These are phyloP conservation scores for Epinephelus coioides DNA, from an alignment of 2,797 vertebrate genomes.

Conservation along the genomic window DNA sequence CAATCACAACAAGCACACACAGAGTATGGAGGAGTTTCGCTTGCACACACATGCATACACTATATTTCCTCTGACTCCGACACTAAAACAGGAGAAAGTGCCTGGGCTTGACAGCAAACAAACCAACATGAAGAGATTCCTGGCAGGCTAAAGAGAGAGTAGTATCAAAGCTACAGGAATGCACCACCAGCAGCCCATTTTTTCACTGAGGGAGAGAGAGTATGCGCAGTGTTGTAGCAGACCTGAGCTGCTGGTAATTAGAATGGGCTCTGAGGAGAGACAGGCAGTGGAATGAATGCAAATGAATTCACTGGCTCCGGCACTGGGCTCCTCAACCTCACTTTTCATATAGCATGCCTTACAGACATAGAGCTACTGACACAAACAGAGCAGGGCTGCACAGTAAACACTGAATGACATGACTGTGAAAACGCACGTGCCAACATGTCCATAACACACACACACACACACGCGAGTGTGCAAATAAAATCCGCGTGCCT, in stretches of 20 bases:
- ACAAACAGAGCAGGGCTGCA: slow-evolving; percentile 65
- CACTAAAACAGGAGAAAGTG: slow-evolving; percentile 69
- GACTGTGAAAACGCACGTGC: slow-evolving; percentile 50
- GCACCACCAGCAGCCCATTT: slow-evolving; percentile 72
- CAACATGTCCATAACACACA: slow-evolving; percentile 17
- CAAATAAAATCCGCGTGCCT: slow-evolving; percentile 52
- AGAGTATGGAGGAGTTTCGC: slow-evolving; percentile 45
- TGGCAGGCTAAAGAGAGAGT: slow-evolving; percentile 75
- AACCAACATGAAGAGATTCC: slow-evolving; percentile 74
- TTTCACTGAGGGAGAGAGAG: slow-evolving; percentile 56
- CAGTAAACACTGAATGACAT: slow-evolving; percentile 69
- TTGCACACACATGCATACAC: slow-evolving; percentile 58
- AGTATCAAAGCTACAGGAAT: slow-evolving; percentile 81
- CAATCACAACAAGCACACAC: slow-evolving; percentile 68
- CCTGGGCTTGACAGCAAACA: slow-evolving; percentile 76
- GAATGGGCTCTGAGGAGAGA: slow-evolving; percentile 84
- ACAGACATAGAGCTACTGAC: slow-evolving; percentile 76
- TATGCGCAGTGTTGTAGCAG: slow-evolving; percentile 76
- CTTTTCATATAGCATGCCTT: slow-evolving; percentile 79
- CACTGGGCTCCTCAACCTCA: slow-evolving; percentile 75
- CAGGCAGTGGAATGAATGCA: slow-evolving; percentile 86
- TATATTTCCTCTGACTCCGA: slow-evolving; percentile 57
- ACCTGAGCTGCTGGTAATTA: slow-evolving; percentile 86
- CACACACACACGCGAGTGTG: slow-evolving; percentile 30
- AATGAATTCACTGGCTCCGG: slow-evolving; percentile 85